These are phyloP conservation scores for Strigamia crassipes DNA, from an alignment of 2,888 invertebrate species.

Conservation along the genomic window DNA sequence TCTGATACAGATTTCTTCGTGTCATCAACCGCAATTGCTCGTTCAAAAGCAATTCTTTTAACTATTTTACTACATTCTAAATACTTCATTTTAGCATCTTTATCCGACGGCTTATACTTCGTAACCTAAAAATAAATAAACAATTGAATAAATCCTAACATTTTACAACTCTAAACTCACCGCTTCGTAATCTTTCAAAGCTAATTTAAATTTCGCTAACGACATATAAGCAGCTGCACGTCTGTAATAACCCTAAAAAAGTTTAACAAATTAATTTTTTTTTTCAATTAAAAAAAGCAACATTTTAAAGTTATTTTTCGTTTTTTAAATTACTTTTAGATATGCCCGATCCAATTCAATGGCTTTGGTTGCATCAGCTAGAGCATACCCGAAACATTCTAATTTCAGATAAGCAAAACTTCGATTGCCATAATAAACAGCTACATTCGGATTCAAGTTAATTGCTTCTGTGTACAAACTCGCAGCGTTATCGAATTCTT, in stretches of 20 bases:
- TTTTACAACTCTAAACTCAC: slow-evolving; percentile 65
- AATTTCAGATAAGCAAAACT: slow-evolving; percentile 92
- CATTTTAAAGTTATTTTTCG: not conserved
- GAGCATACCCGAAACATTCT: slow-evolving; percentile 94
- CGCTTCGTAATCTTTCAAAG: slow-evolving; percentile 94
- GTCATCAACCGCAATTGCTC: slow-evolving; percentile 93
- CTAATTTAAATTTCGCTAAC: slow-evolving; percentile 94
- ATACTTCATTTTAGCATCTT: slow-evolving; percentile 89
- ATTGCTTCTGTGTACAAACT: slow-evolving; percentile 83
- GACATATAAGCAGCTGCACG: slow-evolving; percentile 97
- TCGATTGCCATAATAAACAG: slow-evolving; percentile 91
- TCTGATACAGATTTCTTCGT: slow-evolving; percentile 85
- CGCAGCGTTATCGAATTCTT: slow-evolving; percentile 87
- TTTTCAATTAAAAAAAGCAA: not conserved
- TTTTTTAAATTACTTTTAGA: slow-evolving; percentile 67
- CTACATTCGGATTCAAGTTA: slow-evolving; percentile 77
- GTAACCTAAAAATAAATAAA: slow-evolving; percentile 69
- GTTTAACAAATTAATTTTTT: not conserved
- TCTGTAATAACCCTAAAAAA: slow-evolving; percentile 81
- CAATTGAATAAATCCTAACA: not conserved
- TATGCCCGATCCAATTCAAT: slow-evolving; percentile 87
- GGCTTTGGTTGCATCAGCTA: slow-evolving; percentile 87
- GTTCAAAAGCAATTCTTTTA: slow-evolving; percentile 91
- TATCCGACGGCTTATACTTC: slow-evolving; percentile 89
- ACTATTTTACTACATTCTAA: slow-evolving; percentile 95